Base-by-base conservation (phyloP, 2,797 vertebrate genomes). In the Steatocranus sp. region DNA sequence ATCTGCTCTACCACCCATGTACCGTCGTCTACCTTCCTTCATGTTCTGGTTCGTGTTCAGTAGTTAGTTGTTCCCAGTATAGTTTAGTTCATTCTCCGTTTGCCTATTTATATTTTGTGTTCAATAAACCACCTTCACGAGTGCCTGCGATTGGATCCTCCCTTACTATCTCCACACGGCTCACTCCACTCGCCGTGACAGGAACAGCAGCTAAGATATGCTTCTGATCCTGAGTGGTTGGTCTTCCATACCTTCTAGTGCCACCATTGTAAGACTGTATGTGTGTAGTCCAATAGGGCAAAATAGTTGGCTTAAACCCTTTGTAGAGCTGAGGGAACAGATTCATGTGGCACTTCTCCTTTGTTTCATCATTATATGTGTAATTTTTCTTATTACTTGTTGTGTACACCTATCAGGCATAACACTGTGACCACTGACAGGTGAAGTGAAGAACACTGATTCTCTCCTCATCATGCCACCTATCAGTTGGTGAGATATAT, bases 171-270 rank as follows among this genome's bases (percentile, higher is more conserved):
- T 9, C 34, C 34, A 34, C 34, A 34, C 3, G 8, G 34, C 34
- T 34, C 34, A 34, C 34, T 4, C 1, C 8, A 34, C 8, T 34
- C 34, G 34, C 34, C 8, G 34, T 9, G 34, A 34, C 34, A 34
- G 27, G 46, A 27, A 68, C 0, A 15, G 36, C 5, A 41, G 61
- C 20, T 17, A 41, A 23, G 36, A 41, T 5, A 0, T 58, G 17
- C 56, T 58, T 34, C 56, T 34, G 17, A 34, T 58, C 30, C 56
- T 11, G 30, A n/a, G 56, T 58, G 30, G 30, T 34, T 58, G 56
- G 56, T 0, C 56, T 58, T 58, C 6, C n/a, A 41, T 5, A 51
- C 49, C 2, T n/a, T 34, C 9, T 61, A 1, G 36, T 43, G 5
- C 38, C 63, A 25, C 63, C 36, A 25, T 10, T 68, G 11, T 43